phyloP scores from a whole-genome alignment of 2,113 vertebrate species.

The Fulica atra region DNA sequence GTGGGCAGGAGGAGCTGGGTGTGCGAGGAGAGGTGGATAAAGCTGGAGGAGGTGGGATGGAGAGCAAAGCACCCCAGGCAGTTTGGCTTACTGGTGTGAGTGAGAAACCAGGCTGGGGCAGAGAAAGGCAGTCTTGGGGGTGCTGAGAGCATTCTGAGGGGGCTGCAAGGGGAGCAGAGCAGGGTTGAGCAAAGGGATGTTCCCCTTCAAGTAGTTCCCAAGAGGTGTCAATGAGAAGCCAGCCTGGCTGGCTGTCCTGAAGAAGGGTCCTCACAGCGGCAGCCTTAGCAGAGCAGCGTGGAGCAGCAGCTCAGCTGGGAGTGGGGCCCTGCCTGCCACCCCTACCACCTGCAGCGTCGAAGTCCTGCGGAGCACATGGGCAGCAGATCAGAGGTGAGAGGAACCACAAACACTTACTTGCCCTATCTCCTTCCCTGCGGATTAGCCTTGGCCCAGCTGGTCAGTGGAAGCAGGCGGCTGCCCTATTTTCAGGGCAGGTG shows the following conservation, averaged over 20 bases:
- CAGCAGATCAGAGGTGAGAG: background rate
- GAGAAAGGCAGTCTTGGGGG: accelerated
- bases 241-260: background rate
- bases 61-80: accelerated
- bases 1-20: background rate
- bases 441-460: background rate
- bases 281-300: accelerated
- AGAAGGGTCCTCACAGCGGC: background rate
- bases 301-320: background rate
- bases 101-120: background rate
- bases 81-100: background rate
- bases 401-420: background rate
- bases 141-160: background rate
- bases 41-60: background rate
- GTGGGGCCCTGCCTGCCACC: background rate
- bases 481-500: background rate
- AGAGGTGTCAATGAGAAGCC: background rate
- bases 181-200: background rate
- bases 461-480: background rate
- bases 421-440: background rate
- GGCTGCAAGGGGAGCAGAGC: background rate
- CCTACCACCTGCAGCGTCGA: background rate
- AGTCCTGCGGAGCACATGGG: background rate
- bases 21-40: accelerated
- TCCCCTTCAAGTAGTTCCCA: background rate